Evolutionary conservation across 2,113 vertebrate species (phyloP).

Genomic region (Trichomycterus rosablanca): DNA sequence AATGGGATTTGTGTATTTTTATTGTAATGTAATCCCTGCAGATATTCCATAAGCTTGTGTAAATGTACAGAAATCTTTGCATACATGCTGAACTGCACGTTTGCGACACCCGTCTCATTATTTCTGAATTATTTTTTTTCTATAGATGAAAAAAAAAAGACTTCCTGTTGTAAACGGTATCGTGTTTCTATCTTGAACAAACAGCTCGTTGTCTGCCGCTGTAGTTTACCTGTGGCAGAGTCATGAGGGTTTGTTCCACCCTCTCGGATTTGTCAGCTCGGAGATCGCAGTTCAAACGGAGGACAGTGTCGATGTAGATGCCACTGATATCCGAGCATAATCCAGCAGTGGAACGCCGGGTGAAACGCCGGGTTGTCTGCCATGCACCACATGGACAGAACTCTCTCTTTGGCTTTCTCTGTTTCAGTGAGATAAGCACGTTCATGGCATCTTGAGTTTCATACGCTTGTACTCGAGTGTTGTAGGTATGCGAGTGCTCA

Average conservation of each 20-base stretch:
- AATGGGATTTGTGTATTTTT: too few species aligned
- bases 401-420: neutral
- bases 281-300: slow-evolving; percentile 63
- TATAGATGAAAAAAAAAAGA: slow-evolving; percentile 23
- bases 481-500: slow-evolving; percentile 34
- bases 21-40: too few species aligned
- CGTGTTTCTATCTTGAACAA: slow-evolving; percentile 57
- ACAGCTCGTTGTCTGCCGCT: slow-evolving; percentile 46
- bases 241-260: slow-evolving; percentile 61
- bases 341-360: slow-evolving; percentile 7
- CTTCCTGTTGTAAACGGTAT: slow-evolving; percentile 58
- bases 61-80: too few species aligned
- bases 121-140: slow-evolving; percentile 49
- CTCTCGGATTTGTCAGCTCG: slow-evolving; percentile 52
- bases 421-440: slow-evolving; percentile 35
- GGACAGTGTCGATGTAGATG: slow-evolving; percentile 68
- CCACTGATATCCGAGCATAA: slow-evolving; percentile 55
- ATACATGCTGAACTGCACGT: too few species aligned
- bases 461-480: slow-evolving; percentile 32
- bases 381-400: slow-evolving; percentile 16
- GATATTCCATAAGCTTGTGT: too few species aligned
- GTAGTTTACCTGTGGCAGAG: slow-evolving; percentile 61
- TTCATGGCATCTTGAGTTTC: slow-evolving; percentile 45
- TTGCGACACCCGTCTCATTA: slow-evolving; percentile 45
- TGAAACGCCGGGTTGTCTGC: too few species aligned